These are phyloP conservation scores for Heterocephalus glaber DNA, from an alignment of 2,113 vertebrate genomes.

Conservation along the genomic window DNA sequence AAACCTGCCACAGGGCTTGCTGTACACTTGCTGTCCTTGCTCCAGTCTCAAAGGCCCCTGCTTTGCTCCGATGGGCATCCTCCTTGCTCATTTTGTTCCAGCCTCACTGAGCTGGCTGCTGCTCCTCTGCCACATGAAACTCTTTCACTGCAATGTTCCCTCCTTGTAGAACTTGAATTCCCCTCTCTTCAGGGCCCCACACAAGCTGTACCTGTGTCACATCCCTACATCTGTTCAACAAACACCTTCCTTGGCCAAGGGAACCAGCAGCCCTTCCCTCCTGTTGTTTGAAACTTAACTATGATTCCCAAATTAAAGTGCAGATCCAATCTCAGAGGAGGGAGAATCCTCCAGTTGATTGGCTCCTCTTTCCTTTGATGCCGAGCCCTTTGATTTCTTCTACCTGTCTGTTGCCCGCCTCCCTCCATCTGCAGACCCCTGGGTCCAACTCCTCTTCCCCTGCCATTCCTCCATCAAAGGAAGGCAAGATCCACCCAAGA, in stretches of 20 bases:
- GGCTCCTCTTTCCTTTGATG: slow-evolving; percentile 72
- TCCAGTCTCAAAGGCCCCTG: fast-evolving
- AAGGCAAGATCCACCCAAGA: neutral
- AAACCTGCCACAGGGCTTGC: neutral
- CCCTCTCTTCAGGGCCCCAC: slow-evolving; percentile 51
- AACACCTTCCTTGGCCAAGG: neutral
- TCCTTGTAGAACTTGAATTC: slow-evolving; percentile 66
- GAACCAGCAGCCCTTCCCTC: neutral
- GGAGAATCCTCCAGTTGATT: neutral
- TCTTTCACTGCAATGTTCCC: neutral
- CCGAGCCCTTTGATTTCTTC: slow-evolving; percentile 54
- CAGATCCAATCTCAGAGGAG: neutral
- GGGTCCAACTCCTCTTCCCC: neutral
- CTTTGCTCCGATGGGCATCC: fast-evolving
- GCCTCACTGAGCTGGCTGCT: neutral
- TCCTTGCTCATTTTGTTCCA: neutral
- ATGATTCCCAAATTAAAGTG: slow-evolving; percentile 55
- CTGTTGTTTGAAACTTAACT: slow-evolving; percentile 66
- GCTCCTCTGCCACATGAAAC: fast-evolving
- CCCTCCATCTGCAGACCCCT: neutral
- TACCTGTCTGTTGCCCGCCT: neutral
- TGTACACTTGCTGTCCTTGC: fast-evolving
- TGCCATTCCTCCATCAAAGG: neutral
- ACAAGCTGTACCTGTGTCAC: slow-evolving; percentile 52
- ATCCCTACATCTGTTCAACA: neutral